These are phyloP conservation scores for Carapus acus DNA, from an alignment of 2,797 vertebrate genomes.

Conservation along the genomic window DNA sequence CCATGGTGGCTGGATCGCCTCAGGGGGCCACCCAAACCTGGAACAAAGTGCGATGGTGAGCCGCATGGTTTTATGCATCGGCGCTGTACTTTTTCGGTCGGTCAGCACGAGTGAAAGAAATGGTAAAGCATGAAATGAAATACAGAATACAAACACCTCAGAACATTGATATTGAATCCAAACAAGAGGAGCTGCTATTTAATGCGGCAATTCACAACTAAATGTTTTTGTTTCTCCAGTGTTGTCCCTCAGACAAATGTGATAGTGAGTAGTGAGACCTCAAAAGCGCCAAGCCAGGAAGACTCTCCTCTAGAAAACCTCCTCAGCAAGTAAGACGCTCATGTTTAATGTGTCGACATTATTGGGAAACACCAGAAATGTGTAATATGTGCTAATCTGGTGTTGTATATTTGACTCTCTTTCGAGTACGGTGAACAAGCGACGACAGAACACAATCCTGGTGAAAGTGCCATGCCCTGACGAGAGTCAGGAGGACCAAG, in stretches of 20 bases:
- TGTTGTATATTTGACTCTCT: constrained; percentile 18
- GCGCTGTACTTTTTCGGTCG: no score
- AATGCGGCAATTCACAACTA: constrained; percentile 4
- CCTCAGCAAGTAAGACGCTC: constrained; percentile 87
- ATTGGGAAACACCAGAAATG: not conserved
- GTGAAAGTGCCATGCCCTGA: constrained; percentile 92
- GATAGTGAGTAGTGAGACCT: constrained; percentile 89
- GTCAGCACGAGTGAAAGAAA: no score
- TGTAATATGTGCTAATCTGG: not conserved
- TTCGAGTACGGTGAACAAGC: constrained; percentile 79
- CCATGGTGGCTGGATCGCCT: constrained; percentile 97
- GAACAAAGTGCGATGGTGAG: constrained; percentile 98
- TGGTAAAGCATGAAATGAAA: no score
- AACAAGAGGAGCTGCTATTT: not conserved
- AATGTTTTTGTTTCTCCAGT: constrained; percentile 61
- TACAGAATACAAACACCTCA: no score
- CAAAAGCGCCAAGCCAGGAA: constrained; percentile 80
- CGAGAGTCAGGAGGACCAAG: constrained; percentile 91
- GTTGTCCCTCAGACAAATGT: constrained; percentile 98
- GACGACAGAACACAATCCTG: constrained; percentile 95
- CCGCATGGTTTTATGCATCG: constrained; percentile 1
- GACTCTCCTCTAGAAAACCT: constrained; percentile 91
- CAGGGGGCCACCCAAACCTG: constrained; percentile 96
- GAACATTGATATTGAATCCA: no score
- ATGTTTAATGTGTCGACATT: not conserved